Conservation (phyloP, 1,140 invertebrate genomes). For the Drosophila willistoni region DNA sequence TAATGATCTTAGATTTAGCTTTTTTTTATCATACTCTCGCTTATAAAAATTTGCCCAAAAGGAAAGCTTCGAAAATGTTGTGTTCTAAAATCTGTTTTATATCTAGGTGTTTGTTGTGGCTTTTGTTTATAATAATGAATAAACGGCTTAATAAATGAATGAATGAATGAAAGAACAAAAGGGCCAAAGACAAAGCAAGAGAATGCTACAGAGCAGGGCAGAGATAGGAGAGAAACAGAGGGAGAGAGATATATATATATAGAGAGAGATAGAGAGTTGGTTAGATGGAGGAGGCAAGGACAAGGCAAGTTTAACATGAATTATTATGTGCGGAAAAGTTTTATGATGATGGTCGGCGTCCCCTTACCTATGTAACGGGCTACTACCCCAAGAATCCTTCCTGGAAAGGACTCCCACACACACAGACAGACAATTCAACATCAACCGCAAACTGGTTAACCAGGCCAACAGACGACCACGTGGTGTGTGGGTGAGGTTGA, state of each 20-base stretch:
- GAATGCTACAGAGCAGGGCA: background rate
- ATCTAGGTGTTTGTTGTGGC: constrained; percentile 35
- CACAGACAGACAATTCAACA: background rate
- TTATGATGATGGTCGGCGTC: constrained; percentile 38
- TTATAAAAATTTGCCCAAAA: background rate
- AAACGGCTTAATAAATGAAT: constrained; percentile 48
- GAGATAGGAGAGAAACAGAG: background rate
- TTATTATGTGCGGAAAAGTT: constrained; percentile 79
- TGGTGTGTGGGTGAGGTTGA: background rate
- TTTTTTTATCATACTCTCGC: background rate
- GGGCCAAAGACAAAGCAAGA: constrained; percentile 19
- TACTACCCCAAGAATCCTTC: constrained; percentile 31
- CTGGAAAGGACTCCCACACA: constrained; percentile 14
- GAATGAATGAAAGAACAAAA: constrained; percentile 44
- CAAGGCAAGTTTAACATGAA: constrained; percentile 73
- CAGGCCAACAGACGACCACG: constrained; percentile 21
- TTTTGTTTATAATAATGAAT: constrained; percentile 67
- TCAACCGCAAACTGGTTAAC: constrained; percentile 28
- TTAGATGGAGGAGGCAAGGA: constrained; percentile 6
- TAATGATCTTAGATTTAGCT: background rate
- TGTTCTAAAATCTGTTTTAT: constrained; percentile 25
- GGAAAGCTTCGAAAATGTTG: constrained; percentile 6
- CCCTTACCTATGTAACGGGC: background rate
- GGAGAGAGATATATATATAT: background rate
- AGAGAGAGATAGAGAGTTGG: constrained; percentile 16